Evolutionary conservation across 1,140 invertebrate genomes (phyloP).

Genomic region (Chironomus tepperi): DNA sequence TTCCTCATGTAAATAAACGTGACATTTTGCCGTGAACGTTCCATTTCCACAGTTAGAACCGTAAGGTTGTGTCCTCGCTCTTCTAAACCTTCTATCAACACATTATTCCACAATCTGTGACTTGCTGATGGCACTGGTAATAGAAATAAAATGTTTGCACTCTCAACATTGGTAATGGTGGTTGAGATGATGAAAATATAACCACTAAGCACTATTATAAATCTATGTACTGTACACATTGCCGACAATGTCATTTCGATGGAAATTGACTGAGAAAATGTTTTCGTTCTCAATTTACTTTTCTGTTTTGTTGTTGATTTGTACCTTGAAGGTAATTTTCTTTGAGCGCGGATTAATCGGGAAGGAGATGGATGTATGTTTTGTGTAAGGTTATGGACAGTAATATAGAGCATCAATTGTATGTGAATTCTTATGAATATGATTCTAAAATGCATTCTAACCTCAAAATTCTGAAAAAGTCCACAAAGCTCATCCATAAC

Average conservation of each 20-base stretch:
- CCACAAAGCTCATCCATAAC: too few species aligned
- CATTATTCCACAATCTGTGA: not conserved
- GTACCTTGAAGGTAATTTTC: too few species aligned
- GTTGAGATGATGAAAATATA: slow-evolving; percentile 13
- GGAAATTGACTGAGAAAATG: not conserved
- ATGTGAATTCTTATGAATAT: too few species aligned
- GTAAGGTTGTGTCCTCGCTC: not conserved
- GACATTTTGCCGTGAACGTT: slow-evolving; percentile 11
- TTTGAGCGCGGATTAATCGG: too few species aligned
- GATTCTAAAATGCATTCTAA: too few species aligned
- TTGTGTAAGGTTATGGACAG: too few species aligned
- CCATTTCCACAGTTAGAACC: not conserved
- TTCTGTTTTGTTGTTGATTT: too few species aligned
- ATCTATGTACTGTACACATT: not conserved
- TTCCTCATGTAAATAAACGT: slow-evolving; percentile 1
- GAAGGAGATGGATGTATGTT: too few species aligned
- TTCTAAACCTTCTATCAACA: not conserved
- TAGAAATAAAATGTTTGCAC: slow-evolving; percentile 19
- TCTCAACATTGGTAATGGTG: not conserved
- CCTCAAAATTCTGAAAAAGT: too few species aligned
- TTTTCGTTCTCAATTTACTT: too few species aligned
- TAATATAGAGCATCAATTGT: too few species aligned
- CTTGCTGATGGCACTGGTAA: not conserved
- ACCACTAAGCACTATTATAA: slow-evolving; percentile 5
- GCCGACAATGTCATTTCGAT: not conserved